Evolutionary conservation across 2,888 invertebrate species (phyloP).

Genomic region (Galerucella nymphaeae): DNA sequence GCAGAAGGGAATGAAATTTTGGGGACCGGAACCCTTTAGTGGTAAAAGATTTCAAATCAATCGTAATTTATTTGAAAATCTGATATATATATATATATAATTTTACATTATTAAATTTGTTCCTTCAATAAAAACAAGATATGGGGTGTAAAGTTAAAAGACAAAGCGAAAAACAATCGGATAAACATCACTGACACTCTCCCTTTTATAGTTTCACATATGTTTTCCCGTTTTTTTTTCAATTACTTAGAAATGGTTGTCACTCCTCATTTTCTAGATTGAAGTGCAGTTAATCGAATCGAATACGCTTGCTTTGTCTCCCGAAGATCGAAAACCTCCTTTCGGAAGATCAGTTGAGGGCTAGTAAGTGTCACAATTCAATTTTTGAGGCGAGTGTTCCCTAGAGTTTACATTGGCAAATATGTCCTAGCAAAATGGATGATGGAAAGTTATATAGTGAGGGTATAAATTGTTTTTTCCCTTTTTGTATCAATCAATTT

Average conservation of each 20-base stretch:
- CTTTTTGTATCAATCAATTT: neutral
- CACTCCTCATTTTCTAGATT: slow-evolving; percentile 30
- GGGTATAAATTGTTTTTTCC: neutral
- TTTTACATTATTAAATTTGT: neutral
- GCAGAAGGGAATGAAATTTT: too few relatives aligned
- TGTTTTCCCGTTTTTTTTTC: slow-evolving; percentile 36
- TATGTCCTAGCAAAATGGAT: neutral
- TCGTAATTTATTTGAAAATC: neutral
- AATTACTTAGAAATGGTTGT: slow-evolving; percentile 39
- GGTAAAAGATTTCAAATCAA: too few relatives aligned
- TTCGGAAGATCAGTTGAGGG: neutral
- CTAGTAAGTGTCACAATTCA: slow-evolving; percentile 2
- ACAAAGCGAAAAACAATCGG: slow-evolving; percentile 19
- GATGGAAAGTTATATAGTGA: neutral
- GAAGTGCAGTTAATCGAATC: slow-evolving; percentile 36
- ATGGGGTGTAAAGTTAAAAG: slow-evolving; percentile 10
- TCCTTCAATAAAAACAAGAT: neutral
- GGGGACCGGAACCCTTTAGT: too few relatives aligned
- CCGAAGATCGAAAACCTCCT: neutral
- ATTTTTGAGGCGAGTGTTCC: neutral
- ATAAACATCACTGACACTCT: slow-evolving; percentile 11
- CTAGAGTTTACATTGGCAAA: neutral
- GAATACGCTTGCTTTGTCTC: neutral
- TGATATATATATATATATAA: neutral
- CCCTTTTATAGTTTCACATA: slow-evolving; percentile 18